These are phyloP conservation scores for Mungos mungo DNA, from an alignment of 2,113 vertebrate species.

Conservation along the genomic window DNA sequence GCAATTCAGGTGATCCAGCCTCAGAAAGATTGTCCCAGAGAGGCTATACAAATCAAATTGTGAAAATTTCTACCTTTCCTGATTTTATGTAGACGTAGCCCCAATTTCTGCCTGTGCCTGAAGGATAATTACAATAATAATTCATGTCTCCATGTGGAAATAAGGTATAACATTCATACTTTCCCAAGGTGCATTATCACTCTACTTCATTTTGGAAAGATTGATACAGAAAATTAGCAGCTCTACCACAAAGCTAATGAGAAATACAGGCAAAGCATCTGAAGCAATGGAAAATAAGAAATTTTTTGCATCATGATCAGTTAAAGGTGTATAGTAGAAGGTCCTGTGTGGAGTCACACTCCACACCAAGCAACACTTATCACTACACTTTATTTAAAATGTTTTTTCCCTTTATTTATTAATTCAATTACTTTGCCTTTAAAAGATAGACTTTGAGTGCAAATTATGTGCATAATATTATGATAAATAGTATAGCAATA, in stretches of 20 bases:
- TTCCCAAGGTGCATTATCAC: not conserved
- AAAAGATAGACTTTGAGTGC: not conserved
- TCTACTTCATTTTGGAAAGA: not conserved
- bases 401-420: not conserved
- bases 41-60: slow-evolving; percentile 46
- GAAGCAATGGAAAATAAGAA: not conserved
- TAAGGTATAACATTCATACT: slow-evolving; percentile 32
- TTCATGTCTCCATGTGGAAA: slow-evolving; percentile 51
- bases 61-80: slow-evolving; percentile 39
- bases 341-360: not conserved
- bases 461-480: not conserved
- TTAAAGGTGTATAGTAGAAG: not conserved
- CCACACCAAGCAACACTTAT: not conserved
- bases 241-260: not conserved
- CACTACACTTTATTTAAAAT: not conserved
- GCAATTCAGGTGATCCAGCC: not conserved
- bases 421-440: not conserved
- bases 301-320: not conserved
- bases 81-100: slow-evolving; percentile 17
- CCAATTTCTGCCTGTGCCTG: slow-evolving; percentile 35
- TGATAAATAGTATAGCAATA: not conserved
- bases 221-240: slow-evolving; percentile 57
- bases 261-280: slow-evolving; percentile 14
- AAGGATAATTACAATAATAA: slow-evolving; percentile 71
- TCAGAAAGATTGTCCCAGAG: slow-evolving; percentile 4